Base-by-base conservation (phyloP, 1,140 invertebrate genomes). In the Trichonephila clavipes region DNA sequence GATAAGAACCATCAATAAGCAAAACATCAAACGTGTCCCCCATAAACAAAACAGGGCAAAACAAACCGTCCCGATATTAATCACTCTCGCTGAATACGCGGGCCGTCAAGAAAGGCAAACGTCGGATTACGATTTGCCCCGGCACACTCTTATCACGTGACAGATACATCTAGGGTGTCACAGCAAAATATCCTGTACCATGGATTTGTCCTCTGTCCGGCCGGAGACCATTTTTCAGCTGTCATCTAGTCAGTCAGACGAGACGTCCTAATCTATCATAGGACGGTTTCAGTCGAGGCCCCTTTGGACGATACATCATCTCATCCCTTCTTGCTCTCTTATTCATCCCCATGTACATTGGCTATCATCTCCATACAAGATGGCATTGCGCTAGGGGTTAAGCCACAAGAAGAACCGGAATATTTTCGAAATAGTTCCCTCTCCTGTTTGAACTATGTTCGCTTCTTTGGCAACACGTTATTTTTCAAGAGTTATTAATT, bases 91-190 rank as follows among this genome's bases (percentile, higher is more conserved):
- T 72, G 40, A 90, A 90, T 90, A 90, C 44, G 72, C 66, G 59
- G 64, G 40, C 24, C 61, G 88, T 90, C 88, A 58, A 34, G 62
- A 72, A 88, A 88, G 61, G 40, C 69, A 90, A 90, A 81, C 69
- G 69, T 21, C 19, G 88, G 88, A 89, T 89, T 89, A 89, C 66
- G 62, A 77, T 69, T 58, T 66, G 64, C 40, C 51, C 28, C 59
- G 59, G 86, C 28, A 88, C 21, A 88, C 58, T 64, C 90, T 92
- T 92, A 92, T 92, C 90, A 92, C 62, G 82, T 92, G 90, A 92
- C 92, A 88, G 91, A 92, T 86, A 92, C 91, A 92, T 91, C 91
- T 72, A 72, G 92, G 61, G 86, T 93, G 92, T 93, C 92, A 88
- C 34, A 88, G 92, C 92, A 88, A 81, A 93, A 82, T 93, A 93